Base-by-base conservation (phyloP, 1,140 invertebrate species). In the Wasmannia auropunctata region DNA sequence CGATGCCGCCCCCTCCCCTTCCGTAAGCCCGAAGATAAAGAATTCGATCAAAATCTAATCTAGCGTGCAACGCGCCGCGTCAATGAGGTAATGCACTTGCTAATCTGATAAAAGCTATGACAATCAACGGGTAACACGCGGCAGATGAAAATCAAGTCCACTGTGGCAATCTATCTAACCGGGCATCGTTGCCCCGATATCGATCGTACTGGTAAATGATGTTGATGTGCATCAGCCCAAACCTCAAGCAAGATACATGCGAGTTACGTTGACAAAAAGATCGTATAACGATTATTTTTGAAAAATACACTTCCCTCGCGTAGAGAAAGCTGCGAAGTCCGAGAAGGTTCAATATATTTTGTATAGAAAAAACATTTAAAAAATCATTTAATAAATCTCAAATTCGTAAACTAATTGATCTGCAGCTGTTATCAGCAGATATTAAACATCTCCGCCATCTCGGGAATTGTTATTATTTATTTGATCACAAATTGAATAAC, bases 51-150 rank as follows among this genome's bases (percentile, higher is more conserved):
- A 56, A 70, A 81, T 81, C 49, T 81, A 81, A 80, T 80, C 46
- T 69, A 28, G 43, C 34, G 54, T 40, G 22, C 77, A 70, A 37
- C 49, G 34, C 22, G 16, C 22, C 22, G 7, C n/a, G 43, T 65
- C 54, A 34, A 11, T 65, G 65, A 54, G 63, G 16, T 81, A 81
- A 72, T 72, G 65, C 79, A 72, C 37, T 70, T 19, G 49, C 65
- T 70, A 81, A 81, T 81, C 72, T 25, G 49, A 81, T 81, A 81
- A 81, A 81, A 81, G 65, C 79, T 56, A 51, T 43, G 79, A 81
- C 79, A 81, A 81, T 70, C 49, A 81, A 54, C 63, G 65, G 51
- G 34, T 54, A 56, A 81, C 65, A 43, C 31, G 49, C 25, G 51
- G 65, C 79, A 81, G 34, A 51, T 70, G 62, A 31, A 80, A 72